Conservation (phyloP, 2,113 vertebrate genomes). For the Pantherophis guttatus region DNA sequence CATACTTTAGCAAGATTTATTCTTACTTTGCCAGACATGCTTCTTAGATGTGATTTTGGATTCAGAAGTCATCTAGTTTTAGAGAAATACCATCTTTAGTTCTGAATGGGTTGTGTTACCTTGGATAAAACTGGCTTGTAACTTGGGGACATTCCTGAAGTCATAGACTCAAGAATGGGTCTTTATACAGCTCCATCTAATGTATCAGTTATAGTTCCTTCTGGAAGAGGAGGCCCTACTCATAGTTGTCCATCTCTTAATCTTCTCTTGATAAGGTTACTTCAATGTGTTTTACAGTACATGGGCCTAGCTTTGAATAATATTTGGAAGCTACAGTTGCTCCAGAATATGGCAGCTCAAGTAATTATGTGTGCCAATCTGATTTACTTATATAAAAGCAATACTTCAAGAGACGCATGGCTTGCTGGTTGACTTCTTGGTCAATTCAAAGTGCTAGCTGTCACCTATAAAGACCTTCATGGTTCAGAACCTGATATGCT, state of each 20-base stretch:
- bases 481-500: not conserved
- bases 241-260: not conserved
- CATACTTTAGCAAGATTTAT: not conserved
- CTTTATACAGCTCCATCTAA: not conserved
- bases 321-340: not conserved
- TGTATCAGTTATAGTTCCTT: not conserved
- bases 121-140: not conserved
- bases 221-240: not conserved
- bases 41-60: not conserved
- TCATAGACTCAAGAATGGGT: not conserved
- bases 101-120: not conserved
- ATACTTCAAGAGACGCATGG: not conserved
- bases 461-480: not conserved
- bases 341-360: not conserved
- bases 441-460: not conserved
- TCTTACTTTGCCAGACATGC: not conserved
- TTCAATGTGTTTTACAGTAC: not conserved
- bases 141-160: not conserved
- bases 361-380: not conserved
- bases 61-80: not conserved
- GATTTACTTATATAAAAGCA: not conserved
- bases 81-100: not conserved
- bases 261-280: not conserved
- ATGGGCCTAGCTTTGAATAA: not conserved
- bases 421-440: not conserved